Conservation (phyloP, 2,888 invertebrate genomes). For the Sarcophaga rosellei region DNA sequence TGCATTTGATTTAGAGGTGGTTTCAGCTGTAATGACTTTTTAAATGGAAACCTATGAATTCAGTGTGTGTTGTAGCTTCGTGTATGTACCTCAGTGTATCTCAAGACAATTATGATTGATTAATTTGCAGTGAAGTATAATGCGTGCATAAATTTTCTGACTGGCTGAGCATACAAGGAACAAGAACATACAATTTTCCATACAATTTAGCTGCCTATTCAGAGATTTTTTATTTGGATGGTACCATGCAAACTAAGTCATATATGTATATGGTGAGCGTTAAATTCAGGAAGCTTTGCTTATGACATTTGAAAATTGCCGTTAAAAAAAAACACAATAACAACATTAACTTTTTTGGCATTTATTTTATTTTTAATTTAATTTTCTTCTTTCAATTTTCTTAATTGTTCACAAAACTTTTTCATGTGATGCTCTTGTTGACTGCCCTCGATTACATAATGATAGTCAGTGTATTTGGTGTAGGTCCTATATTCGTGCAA, state of each 20-base stretch:
- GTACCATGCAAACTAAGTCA: too few relatives aligned
- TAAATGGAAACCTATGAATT: constrained; percentile 44
- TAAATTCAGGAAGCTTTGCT: too few relatives aligned
- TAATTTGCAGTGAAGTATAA: constrained; percentile 15
- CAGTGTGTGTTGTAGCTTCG: constrained; percentile 25
- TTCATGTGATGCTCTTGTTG: neutral
- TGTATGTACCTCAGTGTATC: constrained; percentile 9
- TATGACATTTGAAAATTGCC: too few relatives aligned
- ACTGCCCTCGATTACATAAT: neutral
- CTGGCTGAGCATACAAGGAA: neutral
- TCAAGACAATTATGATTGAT: constrained; percentile 45
- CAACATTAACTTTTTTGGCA: neutral
- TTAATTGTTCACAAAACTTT: neutral
- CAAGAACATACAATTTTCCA: neutral
- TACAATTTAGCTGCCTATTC: too few relatives aligned
- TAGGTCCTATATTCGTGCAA: neutral
- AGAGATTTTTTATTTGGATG: too few relatives aligned
- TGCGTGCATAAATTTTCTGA: constrained; percentile 9
- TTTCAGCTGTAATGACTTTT: constrained; percentile 59
- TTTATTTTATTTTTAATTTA: neutral
- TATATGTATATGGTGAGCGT: too few relatives aligned
- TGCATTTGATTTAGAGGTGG: constrained; percentile 46
- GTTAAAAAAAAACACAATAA: constrained; percentile 51
- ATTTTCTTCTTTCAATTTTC: neutral
- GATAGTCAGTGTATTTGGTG: neutral